Evolutionary conservation across 2,797 vertebrate genomes (phyloP), one percentile per base, ranked within the genome.

Genomic region (Myotis myotis): DNA sequence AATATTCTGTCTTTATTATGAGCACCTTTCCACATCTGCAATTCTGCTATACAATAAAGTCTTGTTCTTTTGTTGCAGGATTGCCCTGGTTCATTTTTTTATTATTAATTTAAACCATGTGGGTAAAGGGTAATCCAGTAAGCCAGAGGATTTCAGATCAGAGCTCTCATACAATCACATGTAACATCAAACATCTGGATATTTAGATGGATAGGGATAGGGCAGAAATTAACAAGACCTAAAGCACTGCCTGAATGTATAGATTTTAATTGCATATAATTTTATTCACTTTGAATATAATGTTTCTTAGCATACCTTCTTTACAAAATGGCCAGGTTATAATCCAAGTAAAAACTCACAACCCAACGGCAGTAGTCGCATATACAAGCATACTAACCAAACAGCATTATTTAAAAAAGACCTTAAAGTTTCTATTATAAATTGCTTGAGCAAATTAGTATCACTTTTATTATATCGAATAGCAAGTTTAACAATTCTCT

Each of bases 81-180:
- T 98, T 98, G 97, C 95, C 94, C 96, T 87, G 97, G 96, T 93
- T 98, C 96, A 96, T 98, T 98, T 97, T 97, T 96, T 98, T 98
- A 98, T 98, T 98, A 98, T 98, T 98, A 98, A 98, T 98, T 98
- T 98, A 97, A 98, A 98, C 98, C 98, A 98, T 98, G 98, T 98
- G 98, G 97, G 95, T 96, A 98, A 97, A 98, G 98, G 95, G 98
- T 98, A 98, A 98, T 98, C 98, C 98, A 98, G 98, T 98, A 98
- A 98, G 97, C 98, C 98, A 97, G 92, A 98, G 98, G 98, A 98
- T 98, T 98, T 98, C 98, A 98, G 98, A 98, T 98, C 98, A 98
- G 97, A 97, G 97, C 97, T 97, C 98, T 98, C 97, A 95, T 98
- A 95, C 98, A 98, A 98, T 98, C 98, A 98, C 81, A 97, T 97